Evolutionary conservation across 2,113 vertebrate genomes (phyloP), one percentile per base, ranked within the genome.

Genomic region (Microtus pennsylvanicus): DNA sequence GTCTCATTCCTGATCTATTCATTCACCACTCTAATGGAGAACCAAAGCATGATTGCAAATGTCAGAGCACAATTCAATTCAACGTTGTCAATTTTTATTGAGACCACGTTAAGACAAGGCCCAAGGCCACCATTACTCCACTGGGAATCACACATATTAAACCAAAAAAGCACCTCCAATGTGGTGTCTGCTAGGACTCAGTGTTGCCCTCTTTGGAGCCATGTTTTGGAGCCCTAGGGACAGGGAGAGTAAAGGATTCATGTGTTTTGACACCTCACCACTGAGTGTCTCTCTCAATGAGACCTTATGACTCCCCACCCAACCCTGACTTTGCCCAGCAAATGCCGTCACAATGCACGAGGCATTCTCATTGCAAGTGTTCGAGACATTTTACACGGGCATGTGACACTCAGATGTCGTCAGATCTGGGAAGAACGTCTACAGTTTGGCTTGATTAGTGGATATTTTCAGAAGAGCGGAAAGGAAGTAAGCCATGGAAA

Each of bases 401-500:
- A 74, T 52, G 38, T 78, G 82, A 75, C 21, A 74, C 5, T 69
- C 5, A 94, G 47, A 7, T 50, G 2, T 33, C 38, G 8, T 75
- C 30, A 67, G 4, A 65, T 77, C 7, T 67, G 30, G n/a, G 50
- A 70, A 42, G 45, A 74, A 45, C 58, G 38, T 14, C 26, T 33
- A n/a, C 7, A 65, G 13, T 82, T 76, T 61, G 17, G 3, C 61
- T 16, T 90, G 7, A 50, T 61, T 69, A 77, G 12, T 19, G 26
- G 92, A 12, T 82, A 28, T 89, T 91, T 95, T 87, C 76, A 63
- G 30, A 80, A 86, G 50, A 52, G 69, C 65, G 7, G 42, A 14
- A 7, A 45, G 77, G 52, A 42, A 96, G 11, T 63, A n/a, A 90
- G 35, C 2, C 78, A 22, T 45, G n/a, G 22, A 70, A 74, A 83